Evolutionary conservation across 1,140 invertebrate species (phyloP).

Genomic region (Papilio aristodemus): DNA sequence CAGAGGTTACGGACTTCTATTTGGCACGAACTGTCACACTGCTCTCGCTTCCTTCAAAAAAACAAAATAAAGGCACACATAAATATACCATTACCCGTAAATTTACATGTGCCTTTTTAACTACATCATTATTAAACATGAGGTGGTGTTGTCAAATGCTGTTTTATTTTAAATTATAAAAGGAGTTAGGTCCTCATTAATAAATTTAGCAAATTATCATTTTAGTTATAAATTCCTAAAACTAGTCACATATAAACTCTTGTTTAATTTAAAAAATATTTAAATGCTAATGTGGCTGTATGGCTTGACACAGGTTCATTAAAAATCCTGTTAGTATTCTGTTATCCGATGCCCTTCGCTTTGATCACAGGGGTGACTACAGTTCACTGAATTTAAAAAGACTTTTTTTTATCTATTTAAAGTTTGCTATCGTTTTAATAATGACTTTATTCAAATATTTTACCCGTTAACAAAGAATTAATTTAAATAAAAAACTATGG

Average conservation of each 20-base stretch:
- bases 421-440: background rate
- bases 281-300: slow-evolving; percentile 11
- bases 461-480: background rate
- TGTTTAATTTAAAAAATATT: background rate
- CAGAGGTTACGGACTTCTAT: too few relatives aligned
- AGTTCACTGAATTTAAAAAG: slow-evolving; percentile 1
- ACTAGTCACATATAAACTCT: background rate
- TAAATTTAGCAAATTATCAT: too few relatives aligned
- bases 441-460: background rate
- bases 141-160: too few relatives aligned
- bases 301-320: background rate
- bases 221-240: background rate
- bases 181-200: too few relatives aligned
- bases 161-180: too few relatives aligned
- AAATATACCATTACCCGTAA: too few relatives aligned
- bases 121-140: too few relatives aligned
- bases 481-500: background rate
- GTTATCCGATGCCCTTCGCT: slow-evolving; percentile 17
- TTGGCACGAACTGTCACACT: too few relatives aligned
- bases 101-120: too few relatives aligned
- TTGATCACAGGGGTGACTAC: background rate
- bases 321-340: slow-evolving; percentile 6
- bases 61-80: too few relatives aligned
- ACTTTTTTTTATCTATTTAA: background rate
- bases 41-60: too few relatives aligned